Base-by-base conservation (phyloP, 2,113 vertebrate genomes). In the Scartelaos histophorus region DNA sequence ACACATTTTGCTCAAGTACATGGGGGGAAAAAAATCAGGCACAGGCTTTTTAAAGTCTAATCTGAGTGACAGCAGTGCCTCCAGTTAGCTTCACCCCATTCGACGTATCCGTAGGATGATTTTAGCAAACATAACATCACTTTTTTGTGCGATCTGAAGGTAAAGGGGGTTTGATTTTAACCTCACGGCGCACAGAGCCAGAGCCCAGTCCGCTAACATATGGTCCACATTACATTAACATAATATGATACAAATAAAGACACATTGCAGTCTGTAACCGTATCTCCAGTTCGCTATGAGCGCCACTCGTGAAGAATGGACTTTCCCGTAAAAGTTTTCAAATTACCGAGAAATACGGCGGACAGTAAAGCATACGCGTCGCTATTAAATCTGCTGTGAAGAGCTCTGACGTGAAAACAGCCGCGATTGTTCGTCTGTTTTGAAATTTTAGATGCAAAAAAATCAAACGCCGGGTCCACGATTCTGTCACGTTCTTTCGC, bases 191-290 rank as follows among this genome's bases (percentile, higher is more conserved):
- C 53, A 69, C 70, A 51, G 46, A 69, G 66, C 71, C 49, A 51
- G 66, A 61, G 80, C 77, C n/a, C n/a, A n/a, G n/a, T n/a, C n/a
- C 79, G 13, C 57, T 70, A 67, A 78, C 78, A 83, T 73, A 57
- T 75, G 83, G 72, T 81, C 54, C 70, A 66, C 70, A 82, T 86
- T 88, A 85, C 24, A 78, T 77, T 82, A 61, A 61, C 79, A 83
- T 82, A 73, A 85, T 78, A 69, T 34, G 62, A 70, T 71, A 79
- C 70, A 85, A 80, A 85, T 79, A 83, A 75, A 82, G 73, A 82
- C 70, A 51, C 64, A 74, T 84, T 77, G 64, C 66, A 24, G 81
- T 83, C 74, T 78, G 72, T 69, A 83, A 82, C 72, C 13, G 11
- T 81, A 69, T 76, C 77, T 29, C 66, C 29, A 71, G 60, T 80